Percentiles rank a stretch among this genome's conserved stretches.
These are phyloP conservation scores for Emydura subglobosa DNA, from an alignment of 2,113 vertebrate genomes.

Conservation along the genomic window DNA sequence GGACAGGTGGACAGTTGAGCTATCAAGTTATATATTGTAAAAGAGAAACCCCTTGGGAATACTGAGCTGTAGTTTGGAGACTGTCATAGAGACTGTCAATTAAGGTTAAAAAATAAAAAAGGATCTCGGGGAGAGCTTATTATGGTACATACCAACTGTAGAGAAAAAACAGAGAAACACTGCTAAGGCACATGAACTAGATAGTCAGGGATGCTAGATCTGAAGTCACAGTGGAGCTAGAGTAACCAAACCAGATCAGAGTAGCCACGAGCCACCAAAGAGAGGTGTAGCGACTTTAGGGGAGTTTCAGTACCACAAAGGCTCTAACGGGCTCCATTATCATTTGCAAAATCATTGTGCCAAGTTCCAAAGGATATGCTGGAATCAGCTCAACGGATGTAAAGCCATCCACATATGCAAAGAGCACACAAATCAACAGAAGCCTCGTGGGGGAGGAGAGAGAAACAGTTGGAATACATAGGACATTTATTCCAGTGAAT, in stretches of 20 bases:
- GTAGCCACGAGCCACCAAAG: background rate
- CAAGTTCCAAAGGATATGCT: conserved; percentile 24
- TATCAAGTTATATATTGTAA: background rate
- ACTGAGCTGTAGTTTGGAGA: background rate
- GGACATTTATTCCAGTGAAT: conserved; percentile 15
- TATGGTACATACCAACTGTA: background rate
- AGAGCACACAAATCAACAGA: conserved; percentile 11
- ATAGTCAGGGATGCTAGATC: background rate
- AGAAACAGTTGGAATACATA: background rate
- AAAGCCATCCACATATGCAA: conserved; percentile 2
- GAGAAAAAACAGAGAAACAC: background rate
- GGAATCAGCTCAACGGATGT: conserved; percentile 12
- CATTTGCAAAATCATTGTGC: background rate
- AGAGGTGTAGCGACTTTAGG: background rate
- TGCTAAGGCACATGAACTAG: background rate
- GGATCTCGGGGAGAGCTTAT: background rate
- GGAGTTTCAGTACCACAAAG: background rate
- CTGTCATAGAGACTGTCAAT: background rate
- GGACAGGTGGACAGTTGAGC: background rate
- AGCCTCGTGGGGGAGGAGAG: background rate
- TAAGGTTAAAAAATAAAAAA: background rate
- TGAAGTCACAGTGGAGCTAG: background rate
- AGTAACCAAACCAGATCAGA: background rate
- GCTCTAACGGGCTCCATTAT: background rate
- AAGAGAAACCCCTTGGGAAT: background rate